A percentile compares a stretch with the other conserved stretches of the same genome.
These are phyloP conservation scores for Pagetopsis macropterus DNA, from an alignment of 2,797 vertebrate genomes.

Conservation along the genomic window DNA sequence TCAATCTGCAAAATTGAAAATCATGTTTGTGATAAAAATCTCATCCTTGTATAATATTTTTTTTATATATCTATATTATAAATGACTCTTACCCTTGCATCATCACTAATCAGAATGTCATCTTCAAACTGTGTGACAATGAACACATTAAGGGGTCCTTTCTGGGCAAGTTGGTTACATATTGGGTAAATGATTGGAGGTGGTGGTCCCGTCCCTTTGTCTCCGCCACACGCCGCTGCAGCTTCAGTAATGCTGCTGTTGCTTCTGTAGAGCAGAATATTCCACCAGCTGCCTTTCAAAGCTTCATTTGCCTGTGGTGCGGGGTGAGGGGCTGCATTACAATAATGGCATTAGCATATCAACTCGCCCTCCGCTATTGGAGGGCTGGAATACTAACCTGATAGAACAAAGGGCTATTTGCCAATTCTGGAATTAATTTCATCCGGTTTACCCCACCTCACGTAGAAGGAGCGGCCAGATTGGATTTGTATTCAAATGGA, in stretches of 20 bases:
- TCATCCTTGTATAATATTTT: neutral
- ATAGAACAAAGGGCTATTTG: constrained; percentile 66
- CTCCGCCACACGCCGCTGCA: neutral
- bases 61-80: too few relatives aligned
- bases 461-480: constrained; percentile 35
- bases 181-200: constrained; percentile 13
- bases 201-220: neutral
- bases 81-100: neutral
- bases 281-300: constrained; percentile 48
- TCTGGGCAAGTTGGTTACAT: constrained; percentile 10
- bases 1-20: neutral
- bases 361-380: constrained; percentile 46
- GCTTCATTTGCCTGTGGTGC: constrained; percentile 55
- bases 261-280: constrained; percentile 45
- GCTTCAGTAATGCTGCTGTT: constrained; percentile 13
- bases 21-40: neutral
- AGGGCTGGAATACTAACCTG: constrained; percentile 67
- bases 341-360: constrained; percentile 69
- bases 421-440: constrained; percentile 66
- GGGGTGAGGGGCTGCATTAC: constrained; percentile 58
- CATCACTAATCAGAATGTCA: constrained; percentile 7
- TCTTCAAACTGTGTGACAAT: neutral
- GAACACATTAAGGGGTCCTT: neutral
- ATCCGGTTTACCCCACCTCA: constrained; percentile 57
- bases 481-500: constrained; percentile 72